Percentiles rank a stretch among this genome's conserved stretches.
phyloP scores from a whole-genome alignment of 2,113 vertebrate genomes.

The Oncorhynchus kisutch region DNA sequence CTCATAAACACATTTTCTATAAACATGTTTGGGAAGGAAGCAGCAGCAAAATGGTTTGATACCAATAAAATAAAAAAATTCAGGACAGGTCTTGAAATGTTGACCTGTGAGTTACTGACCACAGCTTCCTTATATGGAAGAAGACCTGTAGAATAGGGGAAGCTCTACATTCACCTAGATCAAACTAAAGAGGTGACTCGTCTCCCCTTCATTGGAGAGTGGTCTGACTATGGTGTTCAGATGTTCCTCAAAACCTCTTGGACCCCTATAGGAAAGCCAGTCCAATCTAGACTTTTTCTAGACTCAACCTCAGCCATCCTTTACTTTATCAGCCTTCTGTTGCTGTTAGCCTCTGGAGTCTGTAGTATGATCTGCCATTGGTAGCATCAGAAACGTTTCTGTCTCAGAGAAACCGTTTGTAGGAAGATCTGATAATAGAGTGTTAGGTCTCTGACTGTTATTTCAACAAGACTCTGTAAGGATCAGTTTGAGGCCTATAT shows the following conservation, averaged over 20 bases:
- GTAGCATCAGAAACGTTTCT: slow-evolving; percentile 36
- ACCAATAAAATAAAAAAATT: slow-evolving; percentile 32
- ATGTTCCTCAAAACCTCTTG: slow-evolving; percentile 48
- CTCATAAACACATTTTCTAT: slow-evolving; percentile 79
- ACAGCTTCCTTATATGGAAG: slow-evolving; percentile 74
- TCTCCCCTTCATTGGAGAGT: slow-evolving; percentile 45
- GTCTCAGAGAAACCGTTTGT: slow-evolving; percentile 1
- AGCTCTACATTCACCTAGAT: slow-evolving; percentile 71
- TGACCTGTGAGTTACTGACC: slow-evolving; percentile 88
- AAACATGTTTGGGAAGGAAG: slow-evolving; percentile 76
- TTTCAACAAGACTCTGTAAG: slow-evolving; percentile 21
- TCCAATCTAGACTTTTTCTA: slow-evolving; percentile 24
- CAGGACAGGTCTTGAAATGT: slow-evolving; percentile 73
- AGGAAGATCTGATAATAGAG: slow-evolving; percentile 29
- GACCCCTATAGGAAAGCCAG: slow-evolving; percentile 51
- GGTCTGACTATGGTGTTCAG: slow-evolving; percentile 44
- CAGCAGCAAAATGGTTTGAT: slow-evolving; percentile 93
- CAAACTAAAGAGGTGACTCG: slow-evolving; percentile 38
- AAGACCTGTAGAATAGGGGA: slow-evolving; percentile 46
- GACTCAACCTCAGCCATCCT: slow-evolving; percentile 25
- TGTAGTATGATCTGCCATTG: slow-evolving; percentile 26
- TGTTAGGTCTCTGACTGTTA: background rate
- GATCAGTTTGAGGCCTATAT: slow-evolving; percentile 35
- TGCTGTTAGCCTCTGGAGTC: slow-evolving; percentile 41
- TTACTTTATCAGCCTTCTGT: slow-evolving; percentile 30